Evolutionary conservation across 2,888 invertebrate species (phyloP), one percentile per base, ranked within the genome.

Genomic region (Tubulanus polymorphus): DNA sequence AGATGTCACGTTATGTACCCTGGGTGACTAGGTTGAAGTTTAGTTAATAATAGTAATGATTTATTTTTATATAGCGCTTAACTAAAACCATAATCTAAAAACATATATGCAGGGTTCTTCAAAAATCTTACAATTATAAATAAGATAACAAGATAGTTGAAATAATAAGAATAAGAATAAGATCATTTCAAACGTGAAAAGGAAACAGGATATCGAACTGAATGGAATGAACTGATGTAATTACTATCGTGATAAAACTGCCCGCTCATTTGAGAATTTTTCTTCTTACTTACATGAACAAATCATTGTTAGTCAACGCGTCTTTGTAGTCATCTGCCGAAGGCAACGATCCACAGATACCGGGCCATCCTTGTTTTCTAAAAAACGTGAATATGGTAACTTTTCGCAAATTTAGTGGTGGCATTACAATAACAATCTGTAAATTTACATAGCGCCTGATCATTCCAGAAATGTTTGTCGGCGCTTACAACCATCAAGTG

Each of bases 241-340:
- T 8, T 26, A 48, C 18, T 10, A 26, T n/a, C 25, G 12, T 8
- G 10, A 10, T 10, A 48, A 15, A 29, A n/a, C 32, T 45, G 5
- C 5, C 27, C 8, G 18, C 32, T 59, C 55, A 27, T 30, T 26
- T 48, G 37, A 27, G 8, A 56, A 37, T 15, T 26, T 29, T 15
- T 20, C 28, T 26, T 47, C 26, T 12, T 32, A 81, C 85, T 82
- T 76, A 88, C 88, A 88, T 74, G 63, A 88, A 83, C 30, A 88
- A 71, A 59, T 88, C 85, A n/a, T 85, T 80, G 35, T 83, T 78
- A 0, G 82, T 79, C 29, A 89, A 77, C 32, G 85, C 84, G 0
- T 80, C 70, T 41, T 83, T 77, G 68, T 85, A 85, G 57, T 83
- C 79, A 0, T 82, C 79, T 1, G 83, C 79, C 1, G 83, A 75